These are phyloP conservation scores for Gnatocerus cornutus DNA, from an alignment of 2,888 invertebrate genomes.

Conservation along the genomic window DNA sequence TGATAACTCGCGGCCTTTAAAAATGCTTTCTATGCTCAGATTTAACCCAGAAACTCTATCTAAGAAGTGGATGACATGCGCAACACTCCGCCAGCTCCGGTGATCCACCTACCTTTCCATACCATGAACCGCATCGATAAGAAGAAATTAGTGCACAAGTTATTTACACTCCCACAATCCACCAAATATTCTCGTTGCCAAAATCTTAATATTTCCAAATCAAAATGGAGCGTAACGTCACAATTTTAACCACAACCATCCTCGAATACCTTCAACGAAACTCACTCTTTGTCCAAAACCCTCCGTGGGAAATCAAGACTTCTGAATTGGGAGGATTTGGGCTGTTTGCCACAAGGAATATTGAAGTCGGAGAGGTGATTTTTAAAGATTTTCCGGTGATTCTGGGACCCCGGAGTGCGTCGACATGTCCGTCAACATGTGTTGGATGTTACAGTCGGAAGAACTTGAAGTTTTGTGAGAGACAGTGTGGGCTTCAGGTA, in stretches of 20 bases:
- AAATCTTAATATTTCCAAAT: slow-evolving; percentile 13
- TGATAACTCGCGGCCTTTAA: no score
- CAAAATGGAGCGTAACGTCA: slow-evolving; percentile 37
- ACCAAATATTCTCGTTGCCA: slow-evolving; percentile 17
- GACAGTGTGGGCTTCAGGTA: slow-evolving; percentile 80
- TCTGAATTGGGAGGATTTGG: slow-evolving; percentile 82
- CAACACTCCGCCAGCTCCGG: no score
- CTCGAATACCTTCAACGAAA: slow-evolving; percentile 25
- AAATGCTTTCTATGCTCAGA: no score
- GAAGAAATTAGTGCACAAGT: no score
- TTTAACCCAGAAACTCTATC: no score
- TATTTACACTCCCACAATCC: not conserved
- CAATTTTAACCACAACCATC: slow-evolving; percentile 19
- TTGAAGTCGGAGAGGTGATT: slow-evolving; percentile 79
- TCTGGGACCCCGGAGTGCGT: slow-evolving; percentile 78
- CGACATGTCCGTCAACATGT: slow-evolving; percentile 75
- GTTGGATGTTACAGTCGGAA: slow-evolving; percentile 77
- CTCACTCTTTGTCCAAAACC: slow-evolving; percentile 55
- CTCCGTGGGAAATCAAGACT: slow-evolving; percentile 76
- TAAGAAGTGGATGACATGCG: no score
- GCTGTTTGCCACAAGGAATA: slow-evolving; percentile 79
- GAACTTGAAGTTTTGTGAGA: slow-evolving; percentile 72
- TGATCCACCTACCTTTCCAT: no score
- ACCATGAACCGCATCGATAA: no score
- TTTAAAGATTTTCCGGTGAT: slow-evolving; percentile 82